These are phyloP conservation scores for Brachionus calyciflorus DNA, from an alignment of 1,140 invertebrate genomes.

Conservation along the genomic window DNA sequence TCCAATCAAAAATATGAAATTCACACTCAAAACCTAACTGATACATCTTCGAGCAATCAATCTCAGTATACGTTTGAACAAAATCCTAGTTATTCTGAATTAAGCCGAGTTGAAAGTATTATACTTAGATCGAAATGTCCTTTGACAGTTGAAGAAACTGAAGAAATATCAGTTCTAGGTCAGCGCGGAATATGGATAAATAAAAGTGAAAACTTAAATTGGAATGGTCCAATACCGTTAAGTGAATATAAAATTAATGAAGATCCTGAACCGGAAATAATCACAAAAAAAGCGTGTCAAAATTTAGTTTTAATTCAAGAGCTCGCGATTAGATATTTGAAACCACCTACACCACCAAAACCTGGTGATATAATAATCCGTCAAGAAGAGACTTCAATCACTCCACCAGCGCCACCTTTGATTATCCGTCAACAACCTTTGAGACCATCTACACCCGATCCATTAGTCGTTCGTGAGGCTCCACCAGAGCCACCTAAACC, in stretches of 20 bases:
- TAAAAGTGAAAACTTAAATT: slow-evolving; percentile 22
- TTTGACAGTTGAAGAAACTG: not conserved
- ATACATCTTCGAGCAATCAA: not conserved
- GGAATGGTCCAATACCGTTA: slow-evolving; percentile 11
- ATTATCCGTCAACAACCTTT: slow-evolving; percentile 46
- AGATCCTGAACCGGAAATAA: slow-evolving; percentile 41
- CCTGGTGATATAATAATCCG: slow-evolving; percentile 44
- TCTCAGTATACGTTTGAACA: not conserved
- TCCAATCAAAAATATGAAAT: slow-evolving; percentile 14
- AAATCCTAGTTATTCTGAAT: slow-evolving; percentile 5
- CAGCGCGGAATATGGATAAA: slow-evolving; percentile 42
- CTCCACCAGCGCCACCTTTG: slow-evolving; percentile 41
- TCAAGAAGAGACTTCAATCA: not conserved
- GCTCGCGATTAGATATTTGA: slow-evolving; percentile 41
- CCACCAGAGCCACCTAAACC: slow-evolving; percentile 30
- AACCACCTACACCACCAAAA: slow-evolving; percentile 41
- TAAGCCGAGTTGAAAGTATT: slow-evolving; percentile 14
- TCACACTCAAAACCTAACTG: not conserved
- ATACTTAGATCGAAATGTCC: slow-evolving; percentile 29
- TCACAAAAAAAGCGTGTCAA: not conserved
- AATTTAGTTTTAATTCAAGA: slow-evolving; percentile 41
- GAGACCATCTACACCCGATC: slow-evolving; percentile 33
- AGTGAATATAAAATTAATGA: slow-evolving; percentile 36
- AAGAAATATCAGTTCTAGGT: slow-evolving; percentile 37
- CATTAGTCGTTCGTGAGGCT: slow-evolving; percentile 41